Conservation (phyloP, 53 echinoderm and acorn worm genomes). For the Echinarachnius parma region DNA sequence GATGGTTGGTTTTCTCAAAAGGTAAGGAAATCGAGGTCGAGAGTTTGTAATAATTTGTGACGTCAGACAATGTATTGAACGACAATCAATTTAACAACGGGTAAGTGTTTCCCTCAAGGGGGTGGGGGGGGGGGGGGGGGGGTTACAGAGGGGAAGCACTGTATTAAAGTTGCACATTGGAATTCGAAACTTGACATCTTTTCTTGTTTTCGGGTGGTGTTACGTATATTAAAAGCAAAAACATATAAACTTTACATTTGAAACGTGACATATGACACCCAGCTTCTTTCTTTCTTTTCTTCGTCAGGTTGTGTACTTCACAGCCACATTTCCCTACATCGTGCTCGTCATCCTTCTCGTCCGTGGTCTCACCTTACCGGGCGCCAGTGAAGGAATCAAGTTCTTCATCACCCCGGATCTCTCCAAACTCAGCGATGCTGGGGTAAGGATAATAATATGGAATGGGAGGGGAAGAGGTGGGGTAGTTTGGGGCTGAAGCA, state of each 20-base stretch:
- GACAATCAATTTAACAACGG: not conserved
- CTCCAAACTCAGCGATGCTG: slow-evolving; percentile 59
- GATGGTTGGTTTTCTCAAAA: too few relatives aligned
- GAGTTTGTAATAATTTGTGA: not conserved
- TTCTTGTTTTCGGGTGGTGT: too few relatives aligned
- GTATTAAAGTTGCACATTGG: too few relatives aligned
- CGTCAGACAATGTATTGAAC: not conserved
- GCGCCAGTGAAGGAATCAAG: slow-evolving; percentile 54
- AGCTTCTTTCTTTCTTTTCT: slow-evolving; percentile 1
- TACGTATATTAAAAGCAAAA: too few relatives aligned
- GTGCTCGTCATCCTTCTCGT: slow-evolving; percentile 77
- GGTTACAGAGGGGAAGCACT: too few relatives aligned
- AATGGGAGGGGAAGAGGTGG: too few relatives aligned
- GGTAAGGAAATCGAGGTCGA: too few relatives aligned
- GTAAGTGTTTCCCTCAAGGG: too few relatives aligned
- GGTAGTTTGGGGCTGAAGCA: too few relatives aligned
- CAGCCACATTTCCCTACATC: slow-evolving; percentile 81
- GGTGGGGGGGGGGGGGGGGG: too few relatives aligned
- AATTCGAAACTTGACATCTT: too few relatives aligned
- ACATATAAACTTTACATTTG: not conserved
- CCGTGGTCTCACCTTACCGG: slow-evolving; percentile 72
- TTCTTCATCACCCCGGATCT: slow-evolving; percentile 81
- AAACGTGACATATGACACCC: not conserved
- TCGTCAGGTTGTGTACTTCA: slow-evolving; percentile 82
- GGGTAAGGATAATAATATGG: slow-evolving; percentile 60